Evolutionary conservation across 2,113 vertebrate genomes (phyloP), one percentile per base, ranked within the genome.

Genomic region (Aphelocoma coerulescens): DNA sequence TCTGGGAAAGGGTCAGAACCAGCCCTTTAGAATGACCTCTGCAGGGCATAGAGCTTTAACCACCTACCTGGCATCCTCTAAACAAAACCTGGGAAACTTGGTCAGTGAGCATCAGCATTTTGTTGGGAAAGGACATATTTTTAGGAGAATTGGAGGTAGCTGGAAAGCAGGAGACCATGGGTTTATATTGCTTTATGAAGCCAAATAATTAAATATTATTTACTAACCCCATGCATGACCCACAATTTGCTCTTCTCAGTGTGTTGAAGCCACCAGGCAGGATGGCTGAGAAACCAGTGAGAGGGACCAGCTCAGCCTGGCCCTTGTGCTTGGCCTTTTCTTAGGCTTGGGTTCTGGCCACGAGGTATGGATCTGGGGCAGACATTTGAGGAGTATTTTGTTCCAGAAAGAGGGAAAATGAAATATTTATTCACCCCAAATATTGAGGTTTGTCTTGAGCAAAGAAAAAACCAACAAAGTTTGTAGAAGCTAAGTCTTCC

Each of bases 91-190:
- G 27, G 32, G 27, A 67, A 85, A 49, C 33, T 18, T 32, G 20
- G 22, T 17, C 66, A 23, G 15, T 15, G 32, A 11, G 5, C 37
- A 28, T 32, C 58, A 32, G 35, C 0, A 0, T 24, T 87, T 41
- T 67, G 13, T 27, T 74, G 20, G 37, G 37, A 84, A 59, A 19
- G 57, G 63, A 39, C 17, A 10, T 28, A 14, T 62, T 58, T 59
- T 33, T 44, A 92, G 49, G 14, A 71, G 46, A 52, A 37, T 4
- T 43, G 17, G 35, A 54, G 7, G 11, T 14, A 66, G 9, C 0
- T 33, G 72, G 33, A 67, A 74, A 85, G 16, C 27, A 59, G 39
- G 33, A 69, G 11, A 32, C 8, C 0, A 0, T 51, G 17, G 14
- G 12, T 35, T 87, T 78, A 22, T 28, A 58, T 3, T 44, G 8